Percentiles rank a stretch among this genome's conserved stretches.
These are phyloP conservation scores for Odontophorus gujanensis DNA, from an alignment of 2,113 vertebrate genomes.

Conservation along the genomic window DNA sequence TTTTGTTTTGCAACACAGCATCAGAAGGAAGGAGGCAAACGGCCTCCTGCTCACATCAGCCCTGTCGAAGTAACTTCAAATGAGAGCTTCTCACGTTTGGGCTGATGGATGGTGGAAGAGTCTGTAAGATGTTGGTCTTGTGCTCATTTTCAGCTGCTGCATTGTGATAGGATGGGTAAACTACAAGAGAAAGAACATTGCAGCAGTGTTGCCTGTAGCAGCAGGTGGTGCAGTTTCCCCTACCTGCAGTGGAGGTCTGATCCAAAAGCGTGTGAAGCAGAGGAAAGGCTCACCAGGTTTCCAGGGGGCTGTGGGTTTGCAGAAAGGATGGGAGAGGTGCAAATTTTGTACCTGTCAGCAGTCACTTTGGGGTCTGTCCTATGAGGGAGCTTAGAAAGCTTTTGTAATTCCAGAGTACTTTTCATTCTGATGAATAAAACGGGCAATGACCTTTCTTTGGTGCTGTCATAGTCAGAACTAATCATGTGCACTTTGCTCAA, in stretches of 20 bases:
- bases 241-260: neutral
- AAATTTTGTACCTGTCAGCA: neutral
- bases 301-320: neutral
- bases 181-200: neutral
- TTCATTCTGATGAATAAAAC: neutral
- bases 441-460: neutral
- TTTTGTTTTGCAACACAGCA: constrained; percentile 54
- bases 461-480: neutral
- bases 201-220: neutral
- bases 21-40: neutral
- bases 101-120: neutral
- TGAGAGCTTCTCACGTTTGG: neutral
- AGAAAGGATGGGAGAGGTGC: neutral
- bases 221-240: neutral
- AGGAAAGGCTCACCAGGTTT: neutral
- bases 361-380: neutral
- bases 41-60: constrained; percentile 6
- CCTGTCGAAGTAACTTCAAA: neutral
- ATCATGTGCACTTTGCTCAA: neutral
- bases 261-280: neutral
- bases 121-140: neutral
- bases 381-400: neutral
- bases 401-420: neutral
- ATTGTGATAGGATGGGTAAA: neutral
- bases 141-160: neutral